phyloP scores from a whole-genome alignment of 2,888 invertebrate genomes.

The Chorisops tibialis region DNA sequence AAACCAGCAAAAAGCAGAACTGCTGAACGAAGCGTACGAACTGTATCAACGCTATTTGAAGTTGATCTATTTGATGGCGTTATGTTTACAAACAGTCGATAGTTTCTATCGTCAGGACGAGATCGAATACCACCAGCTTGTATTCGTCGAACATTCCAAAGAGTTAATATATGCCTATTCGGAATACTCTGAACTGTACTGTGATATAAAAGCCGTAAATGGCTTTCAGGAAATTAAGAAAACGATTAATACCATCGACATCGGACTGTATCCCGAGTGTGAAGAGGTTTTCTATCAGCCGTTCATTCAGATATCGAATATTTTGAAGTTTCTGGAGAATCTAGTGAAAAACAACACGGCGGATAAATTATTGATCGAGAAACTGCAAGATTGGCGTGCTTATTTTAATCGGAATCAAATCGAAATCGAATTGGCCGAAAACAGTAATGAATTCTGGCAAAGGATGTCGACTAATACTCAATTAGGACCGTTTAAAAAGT shows the following conservation, averaged over 20 bases:
- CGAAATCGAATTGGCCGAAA: conserved; percentile 46
- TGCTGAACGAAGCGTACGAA: conserved; percentile 10
- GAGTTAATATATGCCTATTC: conserved; percentile 70
- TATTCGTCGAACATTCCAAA: conserved; percentile 66
- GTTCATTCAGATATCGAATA: conserved; percentile 43
- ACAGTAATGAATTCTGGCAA: conserved; percentile 49
- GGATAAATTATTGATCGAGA: conserved; percentile 41
- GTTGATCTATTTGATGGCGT: conserved; percentile 64
- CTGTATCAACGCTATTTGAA: conserved; percentile 65
- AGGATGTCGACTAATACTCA: conserved; percentile 48
- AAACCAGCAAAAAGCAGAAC: not conserved
- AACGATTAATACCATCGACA: conserved; percentile 56
- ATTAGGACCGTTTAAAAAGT: conserved; percentile 55
- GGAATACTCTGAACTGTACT: conserved; percentile 67
- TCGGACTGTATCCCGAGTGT: conserved; percentile 37
- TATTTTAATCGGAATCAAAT: conserved; percentile 41
- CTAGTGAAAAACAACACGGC: conserved; percentile 39
- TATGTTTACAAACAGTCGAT: conserved; percentile 66
- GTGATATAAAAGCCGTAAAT: conserved; percentile 69
- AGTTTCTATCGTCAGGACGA: conserved; percentile 66
- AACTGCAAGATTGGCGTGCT: conserved; percentile 42
- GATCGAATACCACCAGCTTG: conserved; percentile 61
- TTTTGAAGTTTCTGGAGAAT: conserved; percentile 44
- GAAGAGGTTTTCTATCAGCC: conserved; percentile 45
- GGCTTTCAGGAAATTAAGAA: conserved; percentile 47